Base-by-base conservation (phyloP, 2,888 invertebrate genomes). In the Ferrisia virgata region DNA sequence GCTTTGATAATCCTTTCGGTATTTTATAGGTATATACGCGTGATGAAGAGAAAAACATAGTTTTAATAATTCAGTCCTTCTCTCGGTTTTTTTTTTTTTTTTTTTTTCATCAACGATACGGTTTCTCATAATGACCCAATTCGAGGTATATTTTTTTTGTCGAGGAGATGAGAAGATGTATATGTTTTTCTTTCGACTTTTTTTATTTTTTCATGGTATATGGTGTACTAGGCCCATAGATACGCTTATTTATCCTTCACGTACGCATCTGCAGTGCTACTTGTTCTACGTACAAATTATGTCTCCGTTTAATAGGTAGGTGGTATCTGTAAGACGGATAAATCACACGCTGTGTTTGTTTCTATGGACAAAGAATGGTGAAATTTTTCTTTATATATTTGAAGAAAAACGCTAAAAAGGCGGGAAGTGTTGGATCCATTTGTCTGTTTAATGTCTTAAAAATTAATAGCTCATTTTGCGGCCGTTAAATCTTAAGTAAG, bases 391-490 rank as follows among this genome's bases (percentile, higher is more conserved):
- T 64, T 64, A 64, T 64, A n/a, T n/a, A 64, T 64, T 64, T 28
- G 64, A 28, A 64, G 64, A 64, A 64, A 64, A 76, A 76, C 72
- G n/a, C 18, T 36, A 36, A 76, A 76, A 76, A 76, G 72, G 72
- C 36, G 72, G 72, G 72, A 76, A 76, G 36, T 33, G n/a, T 76
- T 76, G 33, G 33, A 36, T 36, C 22, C 72, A 76, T 76, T 76
- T 76, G 72, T 72, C 72, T 72, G 9, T 72, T 72, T 72, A 72
- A 72, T 36, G 72, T 76, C 72, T 33, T 36, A 76, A 76, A 76
- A 76, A 76, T 76, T 76, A 76, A 76, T 76, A 76, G 72, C 9
- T 36, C 36, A 76, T 33, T 36, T 76, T 36, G 36, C 64, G 28
- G 28, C 64, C 2, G 58, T 58, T 58, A 58, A 58, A 58, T 58